Evolutionary conservation across 2,797 vertebrate genomes (phyloP).

Genomic region (Channa striata): DNA sequence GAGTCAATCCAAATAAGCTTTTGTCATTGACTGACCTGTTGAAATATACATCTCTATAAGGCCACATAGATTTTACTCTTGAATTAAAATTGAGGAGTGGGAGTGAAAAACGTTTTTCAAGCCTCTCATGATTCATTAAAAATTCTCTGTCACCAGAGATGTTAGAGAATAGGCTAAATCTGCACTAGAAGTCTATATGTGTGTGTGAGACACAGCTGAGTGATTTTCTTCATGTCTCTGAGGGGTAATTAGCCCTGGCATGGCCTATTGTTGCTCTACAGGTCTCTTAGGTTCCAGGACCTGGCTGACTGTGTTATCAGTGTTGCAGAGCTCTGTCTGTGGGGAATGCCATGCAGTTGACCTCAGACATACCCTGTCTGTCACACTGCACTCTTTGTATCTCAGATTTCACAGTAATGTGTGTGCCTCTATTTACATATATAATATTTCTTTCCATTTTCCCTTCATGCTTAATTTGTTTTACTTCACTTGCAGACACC

Average conservation of each 20-base stretch:
- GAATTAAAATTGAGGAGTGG: constrained; percentile 57
- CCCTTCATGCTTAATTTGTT: neutral
- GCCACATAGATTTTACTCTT: constrained; percentile 66
- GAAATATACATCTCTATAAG: no score
- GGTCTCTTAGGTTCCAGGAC: constrained; percentile 60
- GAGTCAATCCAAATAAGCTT: constrained; percentile 64
- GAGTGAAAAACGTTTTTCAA: constrained; percentile 58
- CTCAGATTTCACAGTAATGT: constrained; percentile 20
- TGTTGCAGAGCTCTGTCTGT: constrained; percentile 34
- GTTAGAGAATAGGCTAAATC: constrained; percentile 61
- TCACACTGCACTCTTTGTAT: constrained; percentile 30
- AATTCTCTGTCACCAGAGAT: constrained; percentile 54
- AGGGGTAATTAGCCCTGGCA: constrained; percentile 76
- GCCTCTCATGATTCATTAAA: constrained; percentile 73
- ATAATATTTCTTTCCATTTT: neutral
- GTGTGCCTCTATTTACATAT: constrained; percentile 4
- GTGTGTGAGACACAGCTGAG: constrained; percentile 60
- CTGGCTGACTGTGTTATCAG: constrained; percentile 53
- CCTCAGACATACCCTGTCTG: constrained; percentile 45
- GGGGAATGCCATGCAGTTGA: constrained; percentile 40
- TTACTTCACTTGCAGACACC: neutral
- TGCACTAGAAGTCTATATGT: constrained; percentile 46
- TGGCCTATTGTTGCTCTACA: constrained; percentile 61
- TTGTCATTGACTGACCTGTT: constrained; percentile 59
- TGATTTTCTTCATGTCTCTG: constrained; percentile 73